Evolutionary conservation across 2,888 invertebrate genomes (phyloP), one percentile per base, ranked within the genome.

Genomic region (Uloborus plumipes): DNA sequence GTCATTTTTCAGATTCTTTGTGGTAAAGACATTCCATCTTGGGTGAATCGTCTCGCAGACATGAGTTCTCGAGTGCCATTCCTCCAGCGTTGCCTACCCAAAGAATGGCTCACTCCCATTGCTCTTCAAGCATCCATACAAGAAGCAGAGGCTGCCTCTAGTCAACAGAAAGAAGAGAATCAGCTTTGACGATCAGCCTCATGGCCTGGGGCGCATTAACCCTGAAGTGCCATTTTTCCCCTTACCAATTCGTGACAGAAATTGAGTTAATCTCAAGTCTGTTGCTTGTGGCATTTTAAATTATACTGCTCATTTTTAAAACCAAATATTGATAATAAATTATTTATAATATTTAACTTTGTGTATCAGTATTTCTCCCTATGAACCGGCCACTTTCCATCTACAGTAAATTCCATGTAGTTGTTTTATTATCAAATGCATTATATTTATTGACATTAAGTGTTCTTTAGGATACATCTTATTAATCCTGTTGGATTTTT

Each of bases 51-150:
- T 84, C 92, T 99, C 86, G 99, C 99, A 71, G 97, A 98, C 90
- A 95, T 99, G 88, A 97, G 97, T 90, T 97, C 98, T 80, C 98
- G 98, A 90, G 97, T 99, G 88, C 99, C 99, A 87, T 99, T 99
- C 92, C 92, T 99, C 76, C 98, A 99, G 90, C 93, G 96, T 87
- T 98, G 98, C 89, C 91, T 99, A 88, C 98, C 98, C 84, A 97
- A 96, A 90, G 99, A 99, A 91, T 99, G 99, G 99, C 91, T 99
- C 87, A 99, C 98, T 86, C 99, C 99, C 72, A 94, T 97, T 88
- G 99, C 98, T 86, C 92, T 98, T 87, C 95, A 96, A 89, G 94
- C 94, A 87, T 93, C 94, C 67, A 87, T 89, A 15, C 76, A 77
- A 22, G 85, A 85, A 26, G 74, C 73, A 22, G 80, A 84, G 65